phyloP scores from a whole-genome alignment of 1,140 invertebrate genomes.

The Propsilocerus akamusi region DNA sequence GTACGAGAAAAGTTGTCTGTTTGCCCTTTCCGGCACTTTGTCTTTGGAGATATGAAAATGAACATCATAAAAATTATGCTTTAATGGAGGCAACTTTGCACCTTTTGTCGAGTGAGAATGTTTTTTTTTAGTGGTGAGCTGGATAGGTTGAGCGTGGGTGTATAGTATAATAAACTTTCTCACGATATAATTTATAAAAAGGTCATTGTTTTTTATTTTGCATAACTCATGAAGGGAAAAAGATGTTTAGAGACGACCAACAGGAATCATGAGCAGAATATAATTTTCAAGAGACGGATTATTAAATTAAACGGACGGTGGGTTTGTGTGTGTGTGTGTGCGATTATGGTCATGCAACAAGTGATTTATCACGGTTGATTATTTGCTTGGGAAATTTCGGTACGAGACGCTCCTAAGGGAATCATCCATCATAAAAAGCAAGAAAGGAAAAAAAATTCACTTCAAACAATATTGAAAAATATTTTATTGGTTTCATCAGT shows the following conservation, averaged over 20 bases:
- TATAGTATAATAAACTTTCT: too few species aligned
- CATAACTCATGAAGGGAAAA: too few species aligned
- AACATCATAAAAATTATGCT: constrained; percentile 2
- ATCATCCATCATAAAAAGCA: constrained; percentile 2
- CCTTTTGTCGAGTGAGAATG: neutral
- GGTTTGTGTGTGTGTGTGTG: neutral
- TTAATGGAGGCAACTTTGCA: neutral
- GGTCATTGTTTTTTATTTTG: constrained; percentile 1
- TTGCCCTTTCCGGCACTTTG: neutral
- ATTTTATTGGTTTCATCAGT: neutral
- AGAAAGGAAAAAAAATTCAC: neutral
- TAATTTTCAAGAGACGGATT: neutral
- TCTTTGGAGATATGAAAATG: neutral
- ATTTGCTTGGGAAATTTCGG: neutral
- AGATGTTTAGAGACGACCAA: too few species aligned
- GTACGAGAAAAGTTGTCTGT: neutral
- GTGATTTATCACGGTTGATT: constrained; percentile 2
- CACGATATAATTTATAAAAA: too few species aligned
- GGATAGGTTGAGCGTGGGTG: neutral
- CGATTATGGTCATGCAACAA: neutral
- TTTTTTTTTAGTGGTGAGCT: neutral
- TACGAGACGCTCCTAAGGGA: neutral
- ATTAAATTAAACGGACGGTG: neutral
- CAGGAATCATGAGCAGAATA: neutral
- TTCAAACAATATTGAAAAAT: neutral